Percentiles rank a stretch among this genome's conserved stretches.
Evolutionary conservation across 2,888 invertebrate species (phyloP).

Genomic region (Cephus pygmeus): DNA sequence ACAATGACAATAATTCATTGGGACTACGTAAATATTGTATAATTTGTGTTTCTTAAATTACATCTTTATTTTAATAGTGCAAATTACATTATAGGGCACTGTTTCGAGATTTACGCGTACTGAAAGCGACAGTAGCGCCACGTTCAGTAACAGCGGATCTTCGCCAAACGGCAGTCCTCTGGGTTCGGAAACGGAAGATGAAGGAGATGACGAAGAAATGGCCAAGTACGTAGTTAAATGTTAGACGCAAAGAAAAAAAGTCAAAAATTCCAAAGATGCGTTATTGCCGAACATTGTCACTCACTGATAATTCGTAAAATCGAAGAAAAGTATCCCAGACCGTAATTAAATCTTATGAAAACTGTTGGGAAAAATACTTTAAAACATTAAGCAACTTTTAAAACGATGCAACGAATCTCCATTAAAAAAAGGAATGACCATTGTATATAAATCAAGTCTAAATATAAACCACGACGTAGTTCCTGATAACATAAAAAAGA

Average conservation of each 20-base stretch:
- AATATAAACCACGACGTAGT: not conserved
- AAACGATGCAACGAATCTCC: not conserved
- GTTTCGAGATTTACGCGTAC: conserved; percentile 49
- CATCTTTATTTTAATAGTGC: not conserved
- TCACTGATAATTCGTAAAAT: not conserved
- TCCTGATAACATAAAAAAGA: not conserved
- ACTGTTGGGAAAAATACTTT: not conserved
- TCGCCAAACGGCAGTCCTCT: conserved; percentile 62
- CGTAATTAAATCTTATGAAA: not conserved
- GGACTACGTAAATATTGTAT: not conserved
- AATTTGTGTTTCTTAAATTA: not conserved
- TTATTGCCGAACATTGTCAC: not conserved
- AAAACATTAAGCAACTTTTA: not conserved
- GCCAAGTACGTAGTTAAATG: conserved; percentile 49
- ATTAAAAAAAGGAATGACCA: not conserved
- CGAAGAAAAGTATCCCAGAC: not conserved
- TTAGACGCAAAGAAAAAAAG: not conserved
- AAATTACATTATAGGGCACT: conserved; percentile 37
- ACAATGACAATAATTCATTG: not conserved
- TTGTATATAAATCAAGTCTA: not conserved
- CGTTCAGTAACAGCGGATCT: conserved; percentile 66
- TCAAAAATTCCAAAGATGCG: not conserved
- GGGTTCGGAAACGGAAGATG: conserved; percentile 62
- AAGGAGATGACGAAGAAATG: conserved; percentile 58
- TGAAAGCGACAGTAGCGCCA: conserved; percentile 64